Conservation (phyloP, 2,113 vertebrate genomes). For the Periophthalmus modestus region DNA sequence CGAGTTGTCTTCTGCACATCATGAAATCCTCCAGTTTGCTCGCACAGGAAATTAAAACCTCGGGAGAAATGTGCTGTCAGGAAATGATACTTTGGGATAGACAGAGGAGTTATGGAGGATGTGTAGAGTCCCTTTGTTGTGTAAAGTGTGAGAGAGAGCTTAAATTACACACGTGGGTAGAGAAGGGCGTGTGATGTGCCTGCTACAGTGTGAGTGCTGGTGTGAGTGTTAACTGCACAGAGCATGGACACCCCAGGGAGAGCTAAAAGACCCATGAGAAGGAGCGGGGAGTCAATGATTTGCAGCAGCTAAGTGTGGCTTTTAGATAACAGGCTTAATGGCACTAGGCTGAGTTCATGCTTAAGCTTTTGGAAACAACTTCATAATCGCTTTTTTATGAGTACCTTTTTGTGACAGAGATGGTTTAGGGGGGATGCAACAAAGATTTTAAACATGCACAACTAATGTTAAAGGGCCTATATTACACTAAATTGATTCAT, state of each 20-base stretch:
- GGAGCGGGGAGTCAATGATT: conserved; percentile 52
- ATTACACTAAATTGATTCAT: no score
- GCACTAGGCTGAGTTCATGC: conserved; percentile 18
- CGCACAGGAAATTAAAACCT: conserved; percentile 62
- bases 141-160: conserved; percentile 40
- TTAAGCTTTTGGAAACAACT: conserved; percentile 38
- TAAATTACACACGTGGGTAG: conserved; percentile 53
- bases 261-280: conserved; percentile 62
- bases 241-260: conserved; percentile 57
- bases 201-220: conserved; percentile 51
- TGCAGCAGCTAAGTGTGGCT: conserved; percentile 44
- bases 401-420: conserved; percentile 4
- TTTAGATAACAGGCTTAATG: conserved; percentile 50
- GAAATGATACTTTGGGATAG: conserved; percentile 54
- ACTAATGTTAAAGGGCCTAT: background rate
- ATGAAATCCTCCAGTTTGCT: conserved; percentile 23
- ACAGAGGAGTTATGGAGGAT: conserved; percentile 45
- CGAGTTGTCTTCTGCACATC: conserved; percentile 25
- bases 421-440: background rate
- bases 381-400: conserved; percentile 11
- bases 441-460: background rate
- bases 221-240: conserved; percentile 62
- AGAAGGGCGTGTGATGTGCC: conserved; percentile 48
- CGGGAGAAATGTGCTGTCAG: conserved; percentile 49
- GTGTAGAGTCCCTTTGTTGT: conserved; percentile 62